Percentiles rank a stretch among this genome's conserved stretches.
Evolutionary conservation across 2,113 vertebrate genomes (phyloP).

Genomic region (Heterocephalus glaber): DNA sequence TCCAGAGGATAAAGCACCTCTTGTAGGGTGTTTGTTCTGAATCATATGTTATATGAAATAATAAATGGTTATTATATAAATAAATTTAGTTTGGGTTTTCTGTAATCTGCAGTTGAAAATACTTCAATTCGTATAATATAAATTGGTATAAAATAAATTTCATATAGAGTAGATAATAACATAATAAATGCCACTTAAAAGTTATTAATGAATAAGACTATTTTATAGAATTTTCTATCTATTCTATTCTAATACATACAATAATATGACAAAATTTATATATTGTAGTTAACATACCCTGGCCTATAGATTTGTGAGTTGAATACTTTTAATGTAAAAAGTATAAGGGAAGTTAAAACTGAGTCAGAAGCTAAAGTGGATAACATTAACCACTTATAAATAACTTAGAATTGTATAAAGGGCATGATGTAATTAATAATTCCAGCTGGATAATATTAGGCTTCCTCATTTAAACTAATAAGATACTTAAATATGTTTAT

Average conservation of each 20-base stretch:
- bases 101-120: constrained; percentile 11
- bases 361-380: background rate
- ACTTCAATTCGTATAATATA: background rate
- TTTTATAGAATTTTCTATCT: background rate
- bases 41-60: background rate
- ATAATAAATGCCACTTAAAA: background rate
- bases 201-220: background rate
- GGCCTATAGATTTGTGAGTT: background rate
- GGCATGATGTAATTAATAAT: background rate
- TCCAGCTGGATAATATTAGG: background rate
- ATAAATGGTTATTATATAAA: background rate
- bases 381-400: background rate
- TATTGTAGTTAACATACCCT: background rate
- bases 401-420: background rate
- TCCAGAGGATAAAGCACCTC: background rate
- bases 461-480: background rate
- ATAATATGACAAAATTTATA: background rate
- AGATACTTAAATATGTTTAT: background rate
- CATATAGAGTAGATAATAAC: constrained; percentile 21
- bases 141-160: background rate
- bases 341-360: background rate
- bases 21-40: background rate
- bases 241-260: background rate
- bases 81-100: constrained; percentile 19
- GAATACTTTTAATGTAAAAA: background rate